phyloP scores from a whole-genome alignment of 53 echinoderm and acorn worm genomes.

The Pentamera pediparva region DNA sequence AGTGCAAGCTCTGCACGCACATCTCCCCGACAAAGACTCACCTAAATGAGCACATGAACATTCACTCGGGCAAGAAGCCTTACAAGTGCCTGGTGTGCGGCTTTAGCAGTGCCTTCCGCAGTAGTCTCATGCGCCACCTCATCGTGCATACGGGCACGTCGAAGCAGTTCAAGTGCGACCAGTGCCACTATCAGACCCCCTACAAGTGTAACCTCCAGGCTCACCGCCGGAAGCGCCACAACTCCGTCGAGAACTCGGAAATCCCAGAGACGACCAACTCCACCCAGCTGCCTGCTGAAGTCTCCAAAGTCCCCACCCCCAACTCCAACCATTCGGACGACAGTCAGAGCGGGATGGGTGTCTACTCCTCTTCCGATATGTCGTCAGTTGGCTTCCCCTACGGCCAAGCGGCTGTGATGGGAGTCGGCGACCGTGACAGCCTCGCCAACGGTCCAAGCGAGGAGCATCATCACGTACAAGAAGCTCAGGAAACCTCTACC shows the following conservation, averaged over 20 bases:
- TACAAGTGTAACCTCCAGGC: constrained; percentile 98
- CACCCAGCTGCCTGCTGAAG: constrained; percentile 9
- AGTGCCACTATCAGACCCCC: constrained; percentile 97
- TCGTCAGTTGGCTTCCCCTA: constrained; percentile 13
- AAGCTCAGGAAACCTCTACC: constrained; percentile 38
- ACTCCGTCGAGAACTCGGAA: constrained; percentile 33
- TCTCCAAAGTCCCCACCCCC: constrained; percentile 21
- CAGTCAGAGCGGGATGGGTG: constrained; percentile 39
- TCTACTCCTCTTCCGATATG: constrained; percentile 32
- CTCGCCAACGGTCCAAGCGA: constrained; percentile 24
- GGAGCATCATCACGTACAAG: constrained; percentile 1
- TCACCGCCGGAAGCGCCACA: constrained; percentile 85
- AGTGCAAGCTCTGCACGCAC: constrained; percentile 96
- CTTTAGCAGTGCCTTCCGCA: constrained; percentile 99
- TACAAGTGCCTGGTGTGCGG: constrained; percentile 99
- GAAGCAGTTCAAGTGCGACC: constrained; percentile 97
- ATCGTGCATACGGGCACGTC: constrained; percentile 96
- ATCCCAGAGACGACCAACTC: constrained; percentile 23
- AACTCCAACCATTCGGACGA: constrained; percentile 35
- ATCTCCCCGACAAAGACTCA: constrained; percentile 92
- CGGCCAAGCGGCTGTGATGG: neutral
- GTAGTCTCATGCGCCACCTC: constrained; percentile 96
- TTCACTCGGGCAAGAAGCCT: constrained; percentile 95
- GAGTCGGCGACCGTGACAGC: neutral
- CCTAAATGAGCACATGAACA: constrained; percentile 97